Conservation (phyloP, 2,888 invertebrate genomes). For the Keiferia lycopersicella region DNA sequence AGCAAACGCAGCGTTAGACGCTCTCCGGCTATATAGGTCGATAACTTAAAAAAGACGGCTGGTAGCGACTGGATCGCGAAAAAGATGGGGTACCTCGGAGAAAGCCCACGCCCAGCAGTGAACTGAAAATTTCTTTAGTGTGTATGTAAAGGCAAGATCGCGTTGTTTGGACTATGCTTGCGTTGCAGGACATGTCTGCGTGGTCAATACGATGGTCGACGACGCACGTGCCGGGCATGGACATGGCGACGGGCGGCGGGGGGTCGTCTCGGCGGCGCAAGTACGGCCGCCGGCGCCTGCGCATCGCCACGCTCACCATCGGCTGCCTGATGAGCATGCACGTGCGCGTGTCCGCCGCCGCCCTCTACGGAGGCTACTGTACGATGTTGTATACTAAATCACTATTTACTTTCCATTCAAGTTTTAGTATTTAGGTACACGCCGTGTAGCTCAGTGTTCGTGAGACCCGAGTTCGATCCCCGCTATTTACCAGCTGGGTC, state of each 20-base stretch:
- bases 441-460: too few species aligned
- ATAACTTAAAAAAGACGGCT: too few species aligned
- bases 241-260: constrained; percentile 48
- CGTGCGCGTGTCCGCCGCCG: constrained; percentile 57
- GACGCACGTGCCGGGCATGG: constrained; percentile 59
- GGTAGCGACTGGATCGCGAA: background rate
- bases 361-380: constrained; percentile 65
- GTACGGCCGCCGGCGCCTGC: constrained; percentile 56
- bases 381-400: constrained; percentile 35
- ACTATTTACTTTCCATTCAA: too few species aligned
- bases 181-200: constrained; percentile 41
- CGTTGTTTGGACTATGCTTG: background rate
- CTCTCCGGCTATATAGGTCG: too few species aligned
- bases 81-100: too few species aligned
- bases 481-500: too few species aligned
- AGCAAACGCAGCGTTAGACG: too few species aligned
- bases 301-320: constrained; percentile 58
- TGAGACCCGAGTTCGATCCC: too few species aligned
- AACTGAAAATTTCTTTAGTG: too few species aligned
- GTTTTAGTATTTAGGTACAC: too few species aligned
- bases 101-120: too few species aligned
- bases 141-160: too few species aligned
- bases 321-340: constrained; percentile 66
- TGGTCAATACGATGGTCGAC: constrained; percentile 72
- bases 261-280: constrained; percentile 33